Conservation (phyloP, 2,888 invertebrate genomes). For the Selenia dentaria region DNA sequence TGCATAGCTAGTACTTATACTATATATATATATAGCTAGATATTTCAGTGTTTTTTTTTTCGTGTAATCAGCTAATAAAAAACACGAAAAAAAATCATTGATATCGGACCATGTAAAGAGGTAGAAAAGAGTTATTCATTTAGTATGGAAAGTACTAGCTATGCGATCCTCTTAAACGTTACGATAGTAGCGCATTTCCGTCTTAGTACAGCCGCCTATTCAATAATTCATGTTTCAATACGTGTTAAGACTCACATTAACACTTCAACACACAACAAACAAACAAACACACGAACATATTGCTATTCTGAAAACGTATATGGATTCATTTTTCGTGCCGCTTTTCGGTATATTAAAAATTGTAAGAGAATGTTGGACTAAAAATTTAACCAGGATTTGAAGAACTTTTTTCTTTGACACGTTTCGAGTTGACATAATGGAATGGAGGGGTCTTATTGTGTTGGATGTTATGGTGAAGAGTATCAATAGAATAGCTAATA, state of each 20-base stretch:
- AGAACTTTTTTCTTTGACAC: slow-evolving; percentile 15
- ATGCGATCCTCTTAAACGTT: too few relatives aligned
- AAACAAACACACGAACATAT: slow-evolving; percentile 54
- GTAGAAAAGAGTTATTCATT: too few relatives aligned
- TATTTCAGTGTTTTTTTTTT: too few relatives aligned
- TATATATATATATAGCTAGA: too few relatives aligned
- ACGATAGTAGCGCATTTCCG: slow-evolving; percentile 37
- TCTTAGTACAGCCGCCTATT: slow-evolving; percentile 53
- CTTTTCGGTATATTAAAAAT: slow-evolving; percentile 40
- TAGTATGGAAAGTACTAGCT: too few relatives aligned
- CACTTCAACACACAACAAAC: slow-evolving; percentile 65
- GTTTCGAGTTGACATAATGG: slow-evolving; percentile 11
- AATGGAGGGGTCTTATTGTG: slow-evolving; percentile 30
- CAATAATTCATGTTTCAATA: slow-evolving; percentile 74
- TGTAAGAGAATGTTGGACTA: slow-evolving; percentile 18
- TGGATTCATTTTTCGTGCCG: slow-evolving; percentile 41
- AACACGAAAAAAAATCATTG: too few relatives aligned
- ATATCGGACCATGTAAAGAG: too few relatives aligned
- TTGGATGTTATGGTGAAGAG: slow-evolving; percentile 32
- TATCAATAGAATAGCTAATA: slow-evolving; percentile 57
- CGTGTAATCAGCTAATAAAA: too few relatives aligned
- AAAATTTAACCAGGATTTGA: slow-evolving; percentile 25
- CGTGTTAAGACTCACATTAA: slow-evolving; percentile 73
- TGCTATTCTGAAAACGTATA: slow-evolving; percentile 48
- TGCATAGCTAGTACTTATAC: too few relatives aligned